A percentile compares a stretch with the other conserved stretches of the same genome.
phyloP scores from a whole-genome alignment of 2,888 invertebrate species.

The Capitulum mitella region DNA sequence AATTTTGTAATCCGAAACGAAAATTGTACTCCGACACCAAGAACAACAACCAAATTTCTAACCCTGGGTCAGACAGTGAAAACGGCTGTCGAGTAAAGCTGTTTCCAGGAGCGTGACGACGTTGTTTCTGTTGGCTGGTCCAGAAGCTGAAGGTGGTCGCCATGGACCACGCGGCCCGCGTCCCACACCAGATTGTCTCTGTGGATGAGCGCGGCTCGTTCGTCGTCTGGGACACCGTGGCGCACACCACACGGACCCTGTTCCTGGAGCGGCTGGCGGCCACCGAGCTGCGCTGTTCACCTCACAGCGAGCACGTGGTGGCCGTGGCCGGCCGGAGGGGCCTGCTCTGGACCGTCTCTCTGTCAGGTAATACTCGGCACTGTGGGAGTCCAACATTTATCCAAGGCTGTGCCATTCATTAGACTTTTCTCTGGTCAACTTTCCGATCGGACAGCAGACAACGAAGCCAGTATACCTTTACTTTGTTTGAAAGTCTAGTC shows the following conservation, averaged over 20 bases:
- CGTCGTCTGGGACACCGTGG: constrained; percentile 48
- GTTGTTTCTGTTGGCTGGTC: neutral
- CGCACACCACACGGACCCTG: constrained; percentile 40
- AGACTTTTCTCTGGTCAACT: too few relatives aligned
- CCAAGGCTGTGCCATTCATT: too few relatives aligned
- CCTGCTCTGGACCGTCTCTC: constrained; percentile 48
- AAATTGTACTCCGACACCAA: too few relatives aligned
- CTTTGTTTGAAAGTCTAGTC: too few relatives aligned
- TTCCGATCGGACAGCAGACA: too few relatives aligned
- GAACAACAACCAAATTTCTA: too few relatives aligned
- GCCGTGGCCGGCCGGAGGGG: constrained; percentile 55
- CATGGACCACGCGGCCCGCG: constrained; percentile 46
- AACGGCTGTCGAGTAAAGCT: too few relatives aligned
- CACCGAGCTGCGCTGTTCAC: constrained; percentile 53
- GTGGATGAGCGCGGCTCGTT: constrained; percentile 48
- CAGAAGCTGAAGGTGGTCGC: constrained; percentile 42
- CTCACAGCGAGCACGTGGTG: constrained; percentile 50
- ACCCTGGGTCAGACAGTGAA: too few relatives aligned
- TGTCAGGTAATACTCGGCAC: constrained; percentile 46
- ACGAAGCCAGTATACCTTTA: too few relatives aligned
- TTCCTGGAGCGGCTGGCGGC: constrained; percentile 48
- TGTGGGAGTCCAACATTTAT: too few relatives aligned
- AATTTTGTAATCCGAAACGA: too few relatives aligned
- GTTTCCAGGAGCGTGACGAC: neutral
- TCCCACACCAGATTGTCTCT: constrained; percentile 46